phyloP scores from a whole-genome alignment of 2,113 vertebrate species.

The Phocoena sinus region DNA sequence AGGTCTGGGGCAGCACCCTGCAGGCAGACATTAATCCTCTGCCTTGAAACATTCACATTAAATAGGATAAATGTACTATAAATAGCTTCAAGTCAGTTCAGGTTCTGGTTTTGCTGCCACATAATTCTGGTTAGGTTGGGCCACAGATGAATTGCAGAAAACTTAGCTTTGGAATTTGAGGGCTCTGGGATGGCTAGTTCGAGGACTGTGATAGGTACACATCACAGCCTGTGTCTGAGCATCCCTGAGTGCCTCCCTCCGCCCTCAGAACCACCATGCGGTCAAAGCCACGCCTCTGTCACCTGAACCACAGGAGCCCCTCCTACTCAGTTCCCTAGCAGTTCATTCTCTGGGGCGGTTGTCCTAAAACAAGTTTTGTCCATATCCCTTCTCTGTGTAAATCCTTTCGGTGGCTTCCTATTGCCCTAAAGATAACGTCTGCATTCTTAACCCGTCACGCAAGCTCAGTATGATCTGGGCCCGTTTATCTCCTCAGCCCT shows the following conservation, averaged over 20 bases:
- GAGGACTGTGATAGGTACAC: not conserved
- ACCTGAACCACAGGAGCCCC: not conserved
- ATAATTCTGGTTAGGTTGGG: not conserved
- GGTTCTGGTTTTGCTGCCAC: not conserved
- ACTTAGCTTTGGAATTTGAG: not conserved
- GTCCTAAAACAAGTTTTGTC: not conserved
- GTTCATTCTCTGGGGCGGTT: not conserved
- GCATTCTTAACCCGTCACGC: not conserved
- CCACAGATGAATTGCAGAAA: not conserved
- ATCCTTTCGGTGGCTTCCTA: not conserved
- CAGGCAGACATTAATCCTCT: not conserved
- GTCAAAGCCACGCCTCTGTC: not conserved
- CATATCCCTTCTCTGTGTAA: not conserved
- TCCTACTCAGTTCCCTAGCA: not conserved
- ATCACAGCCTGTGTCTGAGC: not conserved
- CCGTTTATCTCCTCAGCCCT: not conserved
- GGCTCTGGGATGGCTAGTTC: not conserved
- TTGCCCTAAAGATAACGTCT: not conserved
- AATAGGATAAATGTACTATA: not conserved
- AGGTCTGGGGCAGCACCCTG: not conserved
- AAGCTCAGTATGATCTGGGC: not conserved
- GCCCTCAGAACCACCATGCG: too few relatives aligned
- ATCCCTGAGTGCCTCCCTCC: not conserved
- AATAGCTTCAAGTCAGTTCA: not conserved
- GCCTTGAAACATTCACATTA: not conserved